Base-by-base conservation (phyloP, 2,888 invertebrate genomes). In the Hedychridium roseum region DNA sequence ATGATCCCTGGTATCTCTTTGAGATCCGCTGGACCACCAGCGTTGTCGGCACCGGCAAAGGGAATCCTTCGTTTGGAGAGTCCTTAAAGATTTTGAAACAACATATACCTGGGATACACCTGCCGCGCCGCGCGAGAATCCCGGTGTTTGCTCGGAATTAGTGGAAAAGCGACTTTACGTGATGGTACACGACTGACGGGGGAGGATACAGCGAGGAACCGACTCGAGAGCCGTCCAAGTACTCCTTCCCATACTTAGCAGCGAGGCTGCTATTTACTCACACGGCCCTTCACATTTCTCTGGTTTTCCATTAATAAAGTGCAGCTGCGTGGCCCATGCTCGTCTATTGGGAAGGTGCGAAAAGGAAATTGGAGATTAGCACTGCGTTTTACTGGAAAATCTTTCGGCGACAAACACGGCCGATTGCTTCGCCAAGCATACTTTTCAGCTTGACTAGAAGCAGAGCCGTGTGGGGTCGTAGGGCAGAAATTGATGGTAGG, bases 31-130 rank as follows among this genome's bases (percentile, higher is more conserved):
- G 40, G 62, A 57, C 68, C 68, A 68, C 68, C 68, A 66, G 60
- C 59, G 45, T 54, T 32, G 65, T 63, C 64, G 64, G 56, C 55
- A 35, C 20, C 28, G 23, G 5, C 51, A 65, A 63, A 59, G 65
- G 50, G 50, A 61, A 55, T 53, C 48, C 46, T 45, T 31, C 37
- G 50, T 50, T 54, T 57, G 47, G 48, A 58, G 58, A 56, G 58
- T 48, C 58, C 60, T 66, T 58, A 53, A 63, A 68, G 62, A 63
- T 61, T 68, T 60, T 64, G 65, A 66, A 66, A 71, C 70, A 73
- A 71, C 69, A 72, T 66, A 70, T 73, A 73, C 72, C 73, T 73
- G 68, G 54, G 40, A 46, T 57, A 52, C 70, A 68, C 67, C 65
- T 67, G 72, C 64, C 57, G 43, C 48, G 35, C 42, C 53, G 43